Base-by-base conservation (phyloP, 2,113 vertebrate species). In the Synchiropus splendidus region DNA sequence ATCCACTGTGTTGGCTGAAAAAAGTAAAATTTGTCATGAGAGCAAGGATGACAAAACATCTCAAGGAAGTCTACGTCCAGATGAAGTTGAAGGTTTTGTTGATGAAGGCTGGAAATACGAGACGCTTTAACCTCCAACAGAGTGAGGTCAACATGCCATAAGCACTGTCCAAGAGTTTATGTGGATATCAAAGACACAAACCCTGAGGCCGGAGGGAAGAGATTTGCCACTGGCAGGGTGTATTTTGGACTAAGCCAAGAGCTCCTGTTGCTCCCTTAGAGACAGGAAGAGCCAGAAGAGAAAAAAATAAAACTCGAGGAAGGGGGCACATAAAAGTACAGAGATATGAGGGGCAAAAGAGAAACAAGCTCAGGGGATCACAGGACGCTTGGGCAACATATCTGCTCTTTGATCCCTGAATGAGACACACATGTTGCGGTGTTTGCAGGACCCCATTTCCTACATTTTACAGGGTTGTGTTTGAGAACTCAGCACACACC, bases 321-420 rank as follows among this genome's bases (percentile, higher is more conserved):
- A 51, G 39, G 39, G 45, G 40, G 55, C 46, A 46, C 58, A 39
- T 43, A 52, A 65, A 37, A 18, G 37, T n/a, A 41, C 15, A 45
- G 54, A 45, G 54, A 45, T 45, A 48, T 59, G 21, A 54, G 41
- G 42, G 45, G 16, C 9, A 31, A 35, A 15, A 10, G 27, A 54
- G 58, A 45, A 31, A 17, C 39, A 47, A 45, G 42, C 42, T 64
- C 30, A 36, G 12, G 35, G 51, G 45, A 39, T 16, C 2, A 18
- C 42, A 40, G 42, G 50, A 61, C 32, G 57, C 37, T 42, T 37
- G 48, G 52, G 58, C 52, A 51, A 51, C 43, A 27, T 39, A 50
- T 64, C 51, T 66, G 2, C 37, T 34, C 66, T 81, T 82, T 84
- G 72, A 79, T 81, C 77, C 31, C 35, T 61, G 67, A 72, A 82